Base-by-base conservation (phyloP, 2,113 vertebrate species). In the Tachysurus vachellii region DNA sequence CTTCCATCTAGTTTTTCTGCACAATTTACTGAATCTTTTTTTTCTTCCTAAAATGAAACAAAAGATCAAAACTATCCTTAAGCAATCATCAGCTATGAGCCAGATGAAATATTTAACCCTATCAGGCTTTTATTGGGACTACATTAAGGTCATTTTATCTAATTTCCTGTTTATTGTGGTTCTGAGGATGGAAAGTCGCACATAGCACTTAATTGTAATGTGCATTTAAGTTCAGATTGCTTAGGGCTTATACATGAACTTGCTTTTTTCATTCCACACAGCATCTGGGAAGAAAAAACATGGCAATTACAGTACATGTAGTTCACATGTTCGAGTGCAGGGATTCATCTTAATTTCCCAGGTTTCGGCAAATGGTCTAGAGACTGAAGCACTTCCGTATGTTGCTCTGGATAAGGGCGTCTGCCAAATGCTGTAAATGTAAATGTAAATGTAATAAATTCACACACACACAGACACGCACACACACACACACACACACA, bases 131-230 rank as follows among this genome's bases (percentile, higher is more conserved):
- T 87, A 84, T 54, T 85, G 70, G 23, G 26, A 85, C 54, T 87
- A 28, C 82, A 87, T 90, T 83, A 89, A 71, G 61, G 21, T 79
- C 16, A 83, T 87, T 90, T 87, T 1, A 71, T 36, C 50, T 83
- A n/a, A 89, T 87, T 87, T 90, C 88, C 88, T 85, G 85, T 61
- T 83, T 11, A 56, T 12, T 86, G 66, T 61, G 13, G 42, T 44
- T 47, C 80, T 47, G 42, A 56, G 4, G 77, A 80, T 76, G 85
- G 70, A 42, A 16, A 21, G 81, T 91, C 86, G 87, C 87, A 17
- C n/a, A 84, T 31, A n/a, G 36, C 36, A 76, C 56, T 84, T 79
- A 75, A 50, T 6, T 28, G 13, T 23, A 16, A 36, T 62, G 54
- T 54, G 61, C 56, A 59, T 57, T 81, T 82, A 70, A 13, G n/a